A percentile compares a stretch with the other conserved stretches of the same genome.
phyloP scores from a whole-genome alignment of 35 echinoderm and acorn worm species.

The Holothuria glaberrima region DNA sequence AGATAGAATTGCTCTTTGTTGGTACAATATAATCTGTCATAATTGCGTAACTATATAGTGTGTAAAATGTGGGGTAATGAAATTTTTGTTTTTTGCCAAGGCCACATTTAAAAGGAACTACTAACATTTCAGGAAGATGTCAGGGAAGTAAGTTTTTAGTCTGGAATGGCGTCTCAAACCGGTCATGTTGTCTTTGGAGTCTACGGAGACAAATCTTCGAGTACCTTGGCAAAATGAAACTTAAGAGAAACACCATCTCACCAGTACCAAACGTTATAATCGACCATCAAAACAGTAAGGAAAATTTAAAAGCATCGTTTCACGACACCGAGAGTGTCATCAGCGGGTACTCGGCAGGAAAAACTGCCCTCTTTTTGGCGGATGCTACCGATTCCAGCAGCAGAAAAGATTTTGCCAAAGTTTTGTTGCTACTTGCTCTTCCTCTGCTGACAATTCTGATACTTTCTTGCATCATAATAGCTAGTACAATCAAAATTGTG shows the following conservation, averaged over 20 bases:
- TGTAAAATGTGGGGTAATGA: too few species aligned
- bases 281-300: not conserved
- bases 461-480: not conserved
- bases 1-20: too few species aligned
- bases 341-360: not conserved
- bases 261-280: not conserved
- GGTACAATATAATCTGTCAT: too few species aligned
- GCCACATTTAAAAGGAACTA: too few species aligned
- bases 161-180: too few species aligned
- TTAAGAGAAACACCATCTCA: not conserved
- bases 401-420: constrained; percentile 1
- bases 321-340: not conserved
- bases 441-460: not conserved
- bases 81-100: too few species aligned
- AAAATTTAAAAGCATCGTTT: not conserved
- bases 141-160: too few species aligned
- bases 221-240: not conserved
- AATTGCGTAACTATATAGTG: too few species aligned
- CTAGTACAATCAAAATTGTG: not conserved
- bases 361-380: not conserved
- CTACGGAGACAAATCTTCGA: too few species aligned
- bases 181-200: too few species aligned
- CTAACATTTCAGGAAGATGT: too few species aligned
- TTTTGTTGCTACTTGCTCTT: not conserved
- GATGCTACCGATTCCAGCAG: not conserved